Percentiles rank a stretch among this genome's conserved stretches.
These are phyloP conservation scores for Poeciliopsis occidentalis DNA, from an alignment of 2,113 vertebrate genomes.

Conservation along the genomic window DNA sequence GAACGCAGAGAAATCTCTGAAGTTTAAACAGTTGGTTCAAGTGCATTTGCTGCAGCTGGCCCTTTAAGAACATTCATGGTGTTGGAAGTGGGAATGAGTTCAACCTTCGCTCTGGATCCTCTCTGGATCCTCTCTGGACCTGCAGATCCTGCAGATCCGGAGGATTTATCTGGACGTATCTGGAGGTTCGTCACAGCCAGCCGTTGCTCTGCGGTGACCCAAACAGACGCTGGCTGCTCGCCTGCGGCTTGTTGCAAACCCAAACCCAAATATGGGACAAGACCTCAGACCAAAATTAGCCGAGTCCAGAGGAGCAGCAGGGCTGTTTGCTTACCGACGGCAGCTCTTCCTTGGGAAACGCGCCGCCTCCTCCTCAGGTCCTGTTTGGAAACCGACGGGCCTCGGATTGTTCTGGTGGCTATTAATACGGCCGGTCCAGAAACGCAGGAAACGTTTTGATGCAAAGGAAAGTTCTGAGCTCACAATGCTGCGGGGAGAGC, in stretches of 20 bases:
- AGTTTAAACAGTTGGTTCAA: no score
- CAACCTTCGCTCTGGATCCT: no score
- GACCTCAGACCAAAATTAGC: conserved; percentile 76
- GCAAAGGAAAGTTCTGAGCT: conserved; percentile 54
- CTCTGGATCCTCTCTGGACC: no score
- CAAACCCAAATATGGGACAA: conserved; percentile 65
- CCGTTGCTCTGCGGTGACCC: conserved; percentile 70
- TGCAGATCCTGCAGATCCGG: not conserved
- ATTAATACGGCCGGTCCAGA: conserved; percentile 67
- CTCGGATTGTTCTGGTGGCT: conserved; percentile 71
- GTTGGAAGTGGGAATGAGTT: no score
- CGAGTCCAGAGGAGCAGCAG: conserved; percentile 39
- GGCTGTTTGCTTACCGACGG: conserved; percentile 51
- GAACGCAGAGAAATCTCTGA: no score
- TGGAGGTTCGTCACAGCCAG: conserved; percentile 57
- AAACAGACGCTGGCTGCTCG: conserved; percentile 63
- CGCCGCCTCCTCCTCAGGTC: conserved; percentile 39
- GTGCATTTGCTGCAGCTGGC: no score
- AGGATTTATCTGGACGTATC: conserved; percentile 12
- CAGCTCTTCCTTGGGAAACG: conserved; percentile 49
- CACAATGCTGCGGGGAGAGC: conserved; percentile 65
- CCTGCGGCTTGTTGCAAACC: conserved; percentile 66
- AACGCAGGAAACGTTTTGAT: conserved; percentile 77
- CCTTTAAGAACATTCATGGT: no score
- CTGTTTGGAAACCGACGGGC: conserved; percentile 56